Evolutionary conservation across 1,140 invertebrate genomes (phyloP), one percentile per base, ranked within the genome.

Genomic region (Philotrypesis tridentata): DNA sequence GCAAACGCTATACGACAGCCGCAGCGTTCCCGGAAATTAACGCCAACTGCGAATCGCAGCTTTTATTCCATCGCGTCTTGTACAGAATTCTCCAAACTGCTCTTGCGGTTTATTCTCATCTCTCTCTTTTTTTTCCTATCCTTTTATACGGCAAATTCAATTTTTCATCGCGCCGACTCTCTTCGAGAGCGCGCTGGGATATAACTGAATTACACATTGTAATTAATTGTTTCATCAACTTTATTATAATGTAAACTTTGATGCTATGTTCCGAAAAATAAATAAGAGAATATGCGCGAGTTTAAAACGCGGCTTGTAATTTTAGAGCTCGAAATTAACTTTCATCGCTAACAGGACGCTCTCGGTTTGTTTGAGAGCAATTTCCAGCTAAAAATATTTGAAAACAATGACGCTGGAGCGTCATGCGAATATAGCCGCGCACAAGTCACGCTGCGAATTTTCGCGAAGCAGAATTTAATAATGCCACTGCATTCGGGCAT

Each of bases 1-100:
- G 40, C 8, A 23, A 21, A 65, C 40, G 40, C n/a, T n/a, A n/a
- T 76, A 29, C 48, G 61, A 70, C 68, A 81, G 40, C n/a, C n/a
- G 63, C 63, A 25, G 29, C 71, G 43, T 40, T 77, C 55, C 60
- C 65, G 73, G 80, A 82, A 82, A 82, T 82, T 82, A 82, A 77
- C 74, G 48, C 67, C 9, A 29, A 73, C 40, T 65, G 68, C 70
- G 48, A 79, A 79, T 79, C 33, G 21, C 48, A 55, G 48, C 48
- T 55, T 65, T 21, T 65, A 65, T 65, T 65, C 63, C 25, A 17
- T 25, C 23, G 63, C 27, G 12, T 65, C 23, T 8, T 63, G 7
- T 9, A 25, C 8, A 7, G 27, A 29, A 65, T 65, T 25, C 63
- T 65, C 25, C 25, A 29, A 65, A 14, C 61, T 67, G 25, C 63